Evolutionary conservation across 2,797 vertebrate genomes (phyloP), one percentile per base, ranked within the genome.

Genomic region (Garrulus glandarius): DNA sequence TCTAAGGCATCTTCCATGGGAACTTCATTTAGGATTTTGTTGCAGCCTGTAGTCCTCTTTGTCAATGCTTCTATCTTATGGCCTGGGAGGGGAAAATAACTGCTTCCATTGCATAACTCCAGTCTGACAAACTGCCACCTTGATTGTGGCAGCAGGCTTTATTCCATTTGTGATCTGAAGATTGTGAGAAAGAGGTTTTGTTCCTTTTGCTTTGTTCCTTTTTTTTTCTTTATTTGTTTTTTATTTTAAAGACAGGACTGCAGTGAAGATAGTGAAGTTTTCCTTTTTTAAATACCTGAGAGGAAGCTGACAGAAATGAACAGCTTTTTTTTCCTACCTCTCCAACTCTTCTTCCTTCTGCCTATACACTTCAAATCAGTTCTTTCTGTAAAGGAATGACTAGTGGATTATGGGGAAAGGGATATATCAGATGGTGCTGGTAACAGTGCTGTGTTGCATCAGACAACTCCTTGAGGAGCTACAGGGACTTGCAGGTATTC

Each of bases 181-280:
- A 30, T 78, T 89, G n/a, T 87, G 52, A 93, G 91, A 87, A 71
- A 55, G 50, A 37, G 43, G 15, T 63, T 96, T 32, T 36, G 36
- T 36, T 36, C 36, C 36, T 91, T 91, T 87, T 91, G 19, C 39
- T 79, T 87, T 84, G 39, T 55, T 68, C 2, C 9, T 49, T 81
- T 84, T 70, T 64, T n/a, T 27, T 29, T 44, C 14, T n/a, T 23
- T 39, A 14, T 70, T 68, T 70, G 3, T 71, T 46, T 86, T 81
- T 67, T 87, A 34, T 92, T 95, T 96, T 92, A 36, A 93, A 91
- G 92, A 26, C 71, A 92, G 87, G 84, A 71, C 84, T 85, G 20
- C 71, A 92, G 75, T 96, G 93, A 96, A 96, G 84, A 89, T 83
- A 94, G 87, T 92, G 64, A 92, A 92, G 82, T 89, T 94, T 94